phyloP scores from a whole-genome alignment of 2,888 invertebrate species.

The Pristionchus exspectatus region DNA sequence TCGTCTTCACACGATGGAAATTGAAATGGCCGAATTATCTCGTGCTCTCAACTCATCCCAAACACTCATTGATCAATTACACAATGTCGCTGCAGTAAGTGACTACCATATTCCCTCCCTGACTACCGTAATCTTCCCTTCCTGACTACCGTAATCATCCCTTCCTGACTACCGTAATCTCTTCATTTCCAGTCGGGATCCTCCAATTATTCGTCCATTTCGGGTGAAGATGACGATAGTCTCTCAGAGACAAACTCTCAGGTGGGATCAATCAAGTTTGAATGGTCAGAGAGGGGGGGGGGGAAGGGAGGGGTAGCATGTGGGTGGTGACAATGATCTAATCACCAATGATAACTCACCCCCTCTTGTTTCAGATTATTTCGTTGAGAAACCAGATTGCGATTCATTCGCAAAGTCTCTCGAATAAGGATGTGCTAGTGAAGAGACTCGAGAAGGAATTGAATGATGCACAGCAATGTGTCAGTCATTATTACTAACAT shows the following conservation, averaged over 20 bases:
- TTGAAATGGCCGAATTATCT: constrained; percentile 50
- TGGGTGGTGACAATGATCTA: constrained; percentile 21
- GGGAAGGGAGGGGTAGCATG: neutral
- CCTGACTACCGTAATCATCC: neutral
- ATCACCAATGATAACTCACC: constrained; percentile 20
- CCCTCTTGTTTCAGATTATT: constrained; percentile 34
- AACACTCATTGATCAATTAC: constrained; percentile 46
- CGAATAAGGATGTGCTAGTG: constrained; percentile 58
- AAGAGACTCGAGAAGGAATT: constrained; percentile 65
- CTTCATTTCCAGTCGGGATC: constrained; percentile 45
- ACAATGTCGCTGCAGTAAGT: constrained; percentile 5
- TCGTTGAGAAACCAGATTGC: constrained; percentile 55
- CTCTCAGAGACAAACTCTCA: constrained; percentile 48
- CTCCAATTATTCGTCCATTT: constrained; percentile 52
- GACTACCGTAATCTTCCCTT: neutral
- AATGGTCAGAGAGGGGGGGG: neutral
- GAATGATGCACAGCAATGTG: constrained; percentile 67
- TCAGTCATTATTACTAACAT: constrained; percentile 53
- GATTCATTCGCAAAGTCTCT: constrained; percentile 53
- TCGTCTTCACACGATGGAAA: constrained; percentile 49
- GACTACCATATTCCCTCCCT: neutral
- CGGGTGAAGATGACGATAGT: constrained; percentile 54
- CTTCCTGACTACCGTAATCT: no score
- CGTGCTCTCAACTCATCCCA: constrained; percentile 51
- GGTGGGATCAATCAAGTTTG: constrained; percentile 39